phyloP scores from a whole-genome alignment of 2,797 vertebrate species.

The Poecilia picta region DNA sequence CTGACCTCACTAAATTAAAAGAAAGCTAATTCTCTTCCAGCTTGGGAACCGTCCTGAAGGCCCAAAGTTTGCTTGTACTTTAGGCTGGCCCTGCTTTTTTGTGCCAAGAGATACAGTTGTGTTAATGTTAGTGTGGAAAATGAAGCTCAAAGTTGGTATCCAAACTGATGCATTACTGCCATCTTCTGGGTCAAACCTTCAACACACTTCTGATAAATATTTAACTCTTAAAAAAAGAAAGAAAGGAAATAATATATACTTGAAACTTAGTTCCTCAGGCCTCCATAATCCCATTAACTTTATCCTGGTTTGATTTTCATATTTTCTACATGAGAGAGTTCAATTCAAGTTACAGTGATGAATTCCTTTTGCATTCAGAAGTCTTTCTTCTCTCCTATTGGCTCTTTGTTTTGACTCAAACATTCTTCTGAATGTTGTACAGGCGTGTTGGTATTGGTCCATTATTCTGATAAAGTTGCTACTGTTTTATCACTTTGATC shows the following conservation, averaged over 20 bases:
- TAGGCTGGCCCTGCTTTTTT: neutral
- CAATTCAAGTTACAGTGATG: neutral
- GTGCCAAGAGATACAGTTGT: neutral
- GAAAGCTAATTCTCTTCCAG: neutral
- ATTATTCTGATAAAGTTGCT: neutral
- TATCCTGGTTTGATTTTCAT: neutral
- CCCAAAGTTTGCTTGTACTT: neutral
- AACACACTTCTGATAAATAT: neutral
- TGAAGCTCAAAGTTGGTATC: neutral
- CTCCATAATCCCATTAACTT: neutral
- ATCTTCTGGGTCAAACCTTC: neutral
- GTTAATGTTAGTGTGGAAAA: neutral
- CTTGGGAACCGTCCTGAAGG: neutral
- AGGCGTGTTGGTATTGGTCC: neutral
- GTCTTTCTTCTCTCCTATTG: neutral
- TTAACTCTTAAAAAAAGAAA: neutral
- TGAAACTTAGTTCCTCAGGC: neutral
- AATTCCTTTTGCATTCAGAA: neutral
- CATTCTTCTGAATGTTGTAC: neutral
- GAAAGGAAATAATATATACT: neutral
- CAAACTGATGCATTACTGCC: neutral
- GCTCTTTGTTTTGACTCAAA: neutral
- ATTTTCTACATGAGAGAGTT: neutral
- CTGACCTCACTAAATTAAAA: neutral
- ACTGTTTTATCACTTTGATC: neutral